These are phyloP conservation scores for Drosophila yooni DNA, from an alignment of 2,888 invertebrate genomes.

Conservation along the genomic window DNA sequence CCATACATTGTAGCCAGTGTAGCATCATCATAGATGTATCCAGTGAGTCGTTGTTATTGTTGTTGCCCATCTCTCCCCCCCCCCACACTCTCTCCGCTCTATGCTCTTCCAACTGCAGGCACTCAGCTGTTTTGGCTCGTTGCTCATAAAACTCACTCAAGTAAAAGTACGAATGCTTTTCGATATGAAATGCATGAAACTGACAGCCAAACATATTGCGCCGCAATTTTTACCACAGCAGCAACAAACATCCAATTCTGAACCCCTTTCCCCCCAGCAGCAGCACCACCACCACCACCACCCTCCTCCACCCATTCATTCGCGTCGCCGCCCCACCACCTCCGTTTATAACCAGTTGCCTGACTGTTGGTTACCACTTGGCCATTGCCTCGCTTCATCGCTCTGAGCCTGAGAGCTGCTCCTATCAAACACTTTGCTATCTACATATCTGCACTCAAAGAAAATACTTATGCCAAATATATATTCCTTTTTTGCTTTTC, in stretches of 20 bases:
- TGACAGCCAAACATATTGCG: constrained; percentile 80
- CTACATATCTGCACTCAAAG: constrained; percentile 1
- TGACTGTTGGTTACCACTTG: constrained; percentile 73
- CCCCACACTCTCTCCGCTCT: background rate
- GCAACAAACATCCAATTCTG: constrained; percentile 6
- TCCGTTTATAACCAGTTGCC: constrained; percentile 53
- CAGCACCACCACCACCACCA: background rate
- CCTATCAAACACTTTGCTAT: constrained; percentile 29
- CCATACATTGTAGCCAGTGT: constrained; percentile 69
- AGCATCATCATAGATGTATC: constrained; percentile 78
- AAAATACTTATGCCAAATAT: background rate
- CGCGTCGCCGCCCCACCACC: background rate
- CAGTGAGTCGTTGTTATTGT: constrained; percentile 66
- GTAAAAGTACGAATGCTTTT: constrained; percentile 81
- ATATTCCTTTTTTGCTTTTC: background rate
- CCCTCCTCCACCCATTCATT: background rate
- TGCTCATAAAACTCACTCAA: constrained; percentile 81
- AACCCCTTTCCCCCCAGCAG: background rate
- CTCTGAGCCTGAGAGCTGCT: constrained; percentile 30
- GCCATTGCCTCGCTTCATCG: constrained; percentile 28
- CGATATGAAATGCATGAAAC: constrained; percentile 81
- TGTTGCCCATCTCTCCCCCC: constrained; percentile 3
- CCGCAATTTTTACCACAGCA: constrained; percentile 67
- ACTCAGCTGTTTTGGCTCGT: constrained; percentile 52
- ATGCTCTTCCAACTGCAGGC: background rate